phyloP scores from a whole-genome alignment of 2,888 invertebrate species.

The Rhagium mordax region DNA sequence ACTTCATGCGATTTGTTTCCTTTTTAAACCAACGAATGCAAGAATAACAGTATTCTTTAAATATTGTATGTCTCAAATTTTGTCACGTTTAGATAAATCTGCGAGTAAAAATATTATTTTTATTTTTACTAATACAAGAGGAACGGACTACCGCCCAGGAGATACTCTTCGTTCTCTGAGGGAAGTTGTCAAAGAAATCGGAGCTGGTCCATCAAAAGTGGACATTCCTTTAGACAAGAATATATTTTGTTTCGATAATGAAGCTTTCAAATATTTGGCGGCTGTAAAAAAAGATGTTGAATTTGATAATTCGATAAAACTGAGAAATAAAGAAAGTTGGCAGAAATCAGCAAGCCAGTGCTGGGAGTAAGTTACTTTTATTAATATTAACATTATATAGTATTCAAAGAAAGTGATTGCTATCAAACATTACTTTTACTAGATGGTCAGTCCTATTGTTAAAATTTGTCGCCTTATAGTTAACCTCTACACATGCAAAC shows the following conservation, averaged over 20 bases:
- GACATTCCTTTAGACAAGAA: constrained; percentile 54
- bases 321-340: constrained; percentile 54
- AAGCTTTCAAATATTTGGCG: constrained; percentile 62
- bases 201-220: constrained; percentile 53
- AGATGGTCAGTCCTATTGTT: too few species aligned
- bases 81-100: constrained; percentile 63
- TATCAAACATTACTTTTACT: too few species aligned
- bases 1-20: constrained; percentile 63
- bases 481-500: too few species aligned
- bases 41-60: constrained; percentile 61
- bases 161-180: constrained; percentile 58
- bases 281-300: constrained; percentile 57
- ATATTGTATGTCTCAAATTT: constrained; percentile 63
- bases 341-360: constrained; percentile 54
- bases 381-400: too few species aligned
- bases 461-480: too few species aligned
- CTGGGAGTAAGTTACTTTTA: constrained; percentile 54
- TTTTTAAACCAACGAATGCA: constrained; percentile 61
- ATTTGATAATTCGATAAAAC: constrained; percentile 40
- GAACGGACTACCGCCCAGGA: constrained; percentile 59
- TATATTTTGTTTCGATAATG: constrained; percentile 65
- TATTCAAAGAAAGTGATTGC: too few species aligned
- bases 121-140: constrained; percentile 62
- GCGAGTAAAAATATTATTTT: constrained; percentile 64
- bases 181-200: constrained; percentile 55